Evolutionary conservation across 2,888 invertebrate species (phyloP).

Genomic region (Mythimna ferrago): DNA sequence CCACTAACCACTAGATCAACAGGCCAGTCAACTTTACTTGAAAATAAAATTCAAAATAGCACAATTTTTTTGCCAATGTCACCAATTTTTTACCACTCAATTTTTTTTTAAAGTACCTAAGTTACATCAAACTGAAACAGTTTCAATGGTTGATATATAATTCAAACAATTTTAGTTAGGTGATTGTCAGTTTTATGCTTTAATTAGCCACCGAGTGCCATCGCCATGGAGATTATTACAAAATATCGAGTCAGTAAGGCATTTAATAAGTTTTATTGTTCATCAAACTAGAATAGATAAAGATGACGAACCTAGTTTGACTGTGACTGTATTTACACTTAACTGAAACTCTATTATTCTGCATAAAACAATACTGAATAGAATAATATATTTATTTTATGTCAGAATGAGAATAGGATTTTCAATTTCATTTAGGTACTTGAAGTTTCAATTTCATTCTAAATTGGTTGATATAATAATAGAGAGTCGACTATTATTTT

Average conservation of each 20-base stretch:
- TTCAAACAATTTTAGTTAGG: background rate
- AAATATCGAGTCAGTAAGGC: background rate
- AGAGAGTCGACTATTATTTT: background rate
- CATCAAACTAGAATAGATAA: background rate
- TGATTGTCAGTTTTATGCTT: background rate
- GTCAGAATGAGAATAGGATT: constrained; percentile 1
- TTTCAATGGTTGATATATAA: background rate
- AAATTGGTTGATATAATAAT: background rate
- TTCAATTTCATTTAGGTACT: constrained; percentile 3
- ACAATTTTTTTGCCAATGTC: no score
- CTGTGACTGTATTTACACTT: background rate
- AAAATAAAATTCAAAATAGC: background rate
- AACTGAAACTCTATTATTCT: constrained; percentile 15
- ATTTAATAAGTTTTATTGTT: no score
- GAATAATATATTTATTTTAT: background rate
- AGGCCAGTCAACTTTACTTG: background rate
- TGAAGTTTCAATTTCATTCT: background rate
- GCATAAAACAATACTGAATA: constrained; percentile 13
- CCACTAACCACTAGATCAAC: no score
- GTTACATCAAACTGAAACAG: background rate
- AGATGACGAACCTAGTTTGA: background rate
- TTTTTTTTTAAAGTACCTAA: background rate
- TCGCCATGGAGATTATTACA: background rate
- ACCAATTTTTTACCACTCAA: no score
- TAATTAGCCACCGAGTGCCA: background rate